Percentiles rank a stretch among this genome's conserved stretches.
These are phyloP conservation scores for Drosophila pallidifrons DNA, from an alignment of 1,140 invertebrate genomes.

Conservation along the genomic window DNA sequence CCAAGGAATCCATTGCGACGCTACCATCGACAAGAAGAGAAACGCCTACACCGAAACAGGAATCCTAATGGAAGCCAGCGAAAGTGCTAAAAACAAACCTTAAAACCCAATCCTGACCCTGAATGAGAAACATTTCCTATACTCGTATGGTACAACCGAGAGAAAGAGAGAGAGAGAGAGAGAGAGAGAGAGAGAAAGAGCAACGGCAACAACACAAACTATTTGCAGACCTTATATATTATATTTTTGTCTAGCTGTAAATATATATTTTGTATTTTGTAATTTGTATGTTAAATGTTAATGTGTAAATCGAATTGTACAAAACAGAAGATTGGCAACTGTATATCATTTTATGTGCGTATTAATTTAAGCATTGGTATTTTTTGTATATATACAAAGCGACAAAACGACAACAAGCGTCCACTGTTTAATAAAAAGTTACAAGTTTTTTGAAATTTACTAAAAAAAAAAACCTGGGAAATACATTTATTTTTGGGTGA, in stretches of 20 bases:
- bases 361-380: slow-evolving; percentile 71
- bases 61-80: slow-evolving; percentile 47
- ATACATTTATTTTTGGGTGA: not conserved
- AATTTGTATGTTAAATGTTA: slow-evolving; percentile 57
- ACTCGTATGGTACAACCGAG: slow-evolving; percentile 19
- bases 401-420: slow-evolving; percentile 49
- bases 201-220: slow-evolving; percentile 40
- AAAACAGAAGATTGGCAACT: slow-evolving; percentile 64
- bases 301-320: slow-evolving; percentile 77
- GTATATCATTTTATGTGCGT: slow-evolving; percentile 46
- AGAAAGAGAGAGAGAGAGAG: slow-evolving; percentile 5
- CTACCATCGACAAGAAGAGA: slow-evolving; percentile 17
- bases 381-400: slow-evolving; percentile 69
- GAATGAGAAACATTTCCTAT: slow-evolving; percentile 53
- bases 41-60: slow-evolving; percentile 43
- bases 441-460: slow-evolving; percentile 75
- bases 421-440: slow-evolving; percentile 81
- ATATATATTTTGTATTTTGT: slow-evolving; percentile 54
- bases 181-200: slow-evolving; percentile 15
- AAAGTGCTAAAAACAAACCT: too few species aligned
- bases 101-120: slow-evolving; percentile 22
- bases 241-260: slow-evolving; percentile 59
- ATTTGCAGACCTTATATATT: slow-evolving; percentile 41
- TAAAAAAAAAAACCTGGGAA: slow-evolving; percentile 7
- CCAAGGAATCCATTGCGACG: slow-evolving; percentile 55